Evolutionary conservation across 2,113 vertebrate species (phyloP).

Genomic region (Aptenodytes patagonicus): DNA sequence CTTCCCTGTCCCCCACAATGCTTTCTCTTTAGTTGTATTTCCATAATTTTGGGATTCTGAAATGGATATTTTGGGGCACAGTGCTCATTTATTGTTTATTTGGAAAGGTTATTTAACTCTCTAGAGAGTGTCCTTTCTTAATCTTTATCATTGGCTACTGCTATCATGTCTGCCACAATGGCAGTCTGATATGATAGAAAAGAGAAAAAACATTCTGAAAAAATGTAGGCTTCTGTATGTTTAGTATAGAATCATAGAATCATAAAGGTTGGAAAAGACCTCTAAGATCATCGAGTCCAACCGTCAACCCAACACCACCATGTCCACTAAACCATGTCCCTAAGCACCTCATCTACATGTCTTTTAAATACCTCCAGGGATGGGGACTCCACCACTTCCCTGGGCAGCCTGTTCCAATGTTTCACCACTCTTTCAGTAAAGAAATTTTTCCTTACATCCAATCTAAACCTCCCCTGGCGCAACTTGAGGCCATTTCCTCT

Average conservation of each 20-base stretch:
- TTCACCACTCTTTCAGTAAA: too few relatives aligned
- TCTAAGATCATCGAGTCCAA: too few relatives aligned
- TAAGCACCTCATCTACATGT: too few relatives aligned
- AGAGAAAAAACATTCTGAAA: background rate
- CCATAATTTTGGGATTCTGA: background rate
- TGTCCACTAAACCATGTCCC: too few relatives aligned
- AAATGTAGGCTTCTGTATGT: constrained; percentile 6
- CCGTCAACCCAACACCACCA: too few relatives aligned
- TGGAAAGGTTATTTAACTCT: background rate
- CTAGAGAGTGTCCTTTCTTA: background rate
- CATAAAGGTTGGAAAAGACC: too few relatives aligned
- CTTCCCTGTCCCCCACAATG: background rate
- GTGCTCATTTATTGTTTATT: background rate
- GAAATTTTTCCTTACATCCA: too few relatives aligned
- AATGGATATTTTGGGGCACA: background rate
- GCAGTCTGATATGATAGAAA: background rate
- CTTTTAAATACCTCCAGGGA: too few relatives aligned
- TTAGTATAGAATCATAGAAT: background rate
- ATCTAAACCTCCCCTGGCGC: too few relatives aligned
- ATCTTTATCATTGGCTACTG: background rate
- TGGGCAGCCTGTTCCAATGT: too few relatives aligned
- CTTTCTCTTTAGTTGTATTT: background rate
- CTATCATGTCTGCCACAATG: background rate
- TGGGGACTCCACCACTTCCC: too few relatives aligned
- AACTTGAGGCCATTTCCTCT: too few relatives aligned